Base-by-base conservation (phyloP, 2,888 invertebrate species). In the Drosophila rellima region DNA sequence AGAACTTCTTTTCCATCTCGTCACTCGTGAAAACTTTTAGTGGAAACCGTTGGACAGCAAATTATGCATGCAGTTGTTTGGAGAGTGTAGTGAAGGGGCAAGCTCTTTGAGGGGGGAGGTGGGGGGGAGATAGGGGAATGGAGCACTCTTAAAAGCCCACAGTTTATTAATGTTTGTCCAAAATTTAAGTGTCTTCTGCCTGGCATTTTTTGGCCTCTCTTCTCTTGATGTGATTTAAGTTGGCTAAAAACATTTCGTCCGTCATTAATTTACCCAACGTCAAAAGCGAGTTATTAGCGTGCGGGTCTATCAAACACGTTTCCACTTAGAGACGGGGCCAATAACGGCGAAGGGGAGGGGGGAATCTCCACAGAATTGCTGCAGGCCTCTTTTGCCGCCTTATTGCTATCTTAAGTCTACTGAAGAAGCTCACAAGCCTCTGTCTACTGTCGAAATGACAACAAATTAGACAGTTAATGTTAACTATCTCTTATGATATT, bases 381-480 rank as follows among this genome's bases (percentile, higher is more conserved):
- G 63, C 78, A 68, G 85, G 82, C 76, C 70, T 52, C 64, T 59
- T 69, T 72, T 61, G 73, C 70, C 83, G 75, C 70, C 81, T 81
- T 72, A 61, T 54, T 65, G 54, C 42, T 50, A 39, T 74, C 59
- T 51, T 42, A 11, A 15, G 80, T 67, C 84, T 79, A 61, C 82
- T 86, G 83, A 80, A 86, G 83, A 81, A 83, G 83, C 83, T 80
- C 70, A 70, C 68, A 68, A 44, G 69, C 78, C 47, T 50, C 48
- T 50, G 48, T 63, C 67, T 57, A 45, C 48, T 63, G 37, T 52
- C 40, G 68, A 78, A 80, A 86, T 84, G 86, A 82, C 88, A 85
- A 87, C 88, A 85, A 86, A 86, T 86, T 82, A 87, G 88, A 87
- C 88, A 82, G 79, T 82, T 87, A 80, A 80, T 85, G 88, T 72